phyloP scores from a whole-genome alignment of 2,888 invertebrate genomes.

The Ctena decussata region DNA sequence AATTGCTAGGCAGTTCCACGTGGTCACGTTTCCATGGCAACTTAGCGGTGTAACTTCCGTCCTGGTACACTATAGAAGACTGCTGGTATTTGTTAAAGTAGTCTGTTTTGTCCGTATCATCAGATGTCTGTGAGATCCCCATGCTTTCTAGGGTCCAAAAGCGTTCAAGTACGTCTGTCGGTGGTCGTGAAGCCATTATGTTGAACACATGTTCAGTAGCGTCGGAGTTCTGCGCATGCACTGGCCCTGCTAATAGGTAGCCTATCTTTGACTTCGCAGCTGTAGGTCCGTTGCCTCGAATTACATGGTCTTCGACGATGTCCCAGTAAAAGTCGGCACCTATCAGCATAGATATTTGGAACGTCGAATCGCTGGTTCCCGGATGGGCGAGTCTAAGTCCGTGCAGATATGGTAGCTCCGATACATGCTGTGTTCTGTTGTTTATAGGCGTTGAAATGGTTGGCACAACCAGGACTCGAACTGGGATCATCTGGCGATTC shows the following conservation, averaged over 20 bases:
- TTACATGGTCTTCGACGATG: slow-evolving; percentile 39
- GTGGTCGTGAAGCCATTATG: slow-evolving; percentile 17
- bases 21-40: slow-evolving; percentile 24
- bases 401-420: no score
- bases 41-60: slow-evolving; percentile 5
- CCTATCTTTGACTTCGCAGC: slow-evolving; percentile 57
- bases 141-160: slow-evolving; percentile 56
- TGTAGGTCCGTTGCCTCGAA: slow-evolving; percentile 53
- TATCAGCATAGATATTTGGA: slow-evolving; percentile 47
- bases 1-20: slow-evolving; percentile 10
- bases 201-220: neutral
- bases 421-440: no score
- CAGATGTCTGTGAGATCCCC: slow-evolving; percentile 10
- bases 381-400: slow-evolving; percentile 51
- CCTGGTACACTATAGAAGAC: neutral
- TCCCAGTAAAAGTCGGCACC: slow-evolving; percentile 62
- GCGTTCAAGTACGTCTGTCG: slow-evolving; percentile 17
- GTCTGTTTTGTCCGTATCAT: neutral
- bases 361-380: slow-evolving; percentile 6
- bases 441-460: no score
- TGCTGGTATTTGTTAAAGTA: slow-evolving; percentile 12
- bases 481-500: no score
- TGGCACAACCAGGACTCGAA: no score
- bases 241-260: slow-evolving; percentile 47
- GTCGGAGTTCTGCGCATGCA: neutral